Evolutionary conservation across 2,113 vertebrate species (phyloP), one percentile per base, ranked within the genome.

Genomic region (Arizona elegans): DNA sequence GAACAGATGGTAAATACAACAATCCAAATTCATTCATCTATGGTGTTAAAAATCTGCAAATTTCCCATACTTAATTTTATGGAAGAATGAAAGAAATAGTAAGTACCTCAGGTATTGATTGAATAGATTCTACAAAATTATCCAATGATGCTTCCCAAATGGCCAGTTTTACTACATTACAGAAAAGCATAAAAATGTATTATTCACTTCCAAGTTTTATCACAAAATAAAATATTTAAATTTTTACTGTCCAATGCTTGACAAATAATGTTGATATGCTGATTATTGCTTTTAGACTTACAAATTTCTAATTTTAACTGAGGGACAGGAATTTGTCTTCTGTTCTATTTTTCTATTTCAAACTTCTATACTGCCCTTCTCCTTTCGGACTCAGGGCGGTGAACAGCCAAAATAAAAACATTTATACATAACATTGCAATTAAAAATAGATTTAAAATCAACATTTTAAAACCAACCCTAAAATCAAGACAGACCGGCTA

Each of bases 91-190:
- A 94, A 93, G 23, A 85, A 92, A 50, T 91, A 92, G 7, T 91
- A 88, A 92, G 59, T 94, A 99, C 99, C 99, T 99, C 99, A 95
- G 99, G 99, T 96, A 99, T 99, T 43, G 98, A 98, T 91, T 99
- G 99, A 97, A 99, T 99, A 50, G 99, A 99, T 90, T 99, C 99
- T 90, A 99, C 98, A 96, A 99, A 99, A 94, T 98, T 98, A 97
- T 99, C 99, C 96, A 99, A 93, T n/a, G 98, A 97, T 1, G 98
- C 98, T 95, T 99, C 99, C 99, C 99, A 99, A 97, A 99, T 99
- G 29, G 99, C 99, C 97, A 99, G 97, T 96, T 99, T 99, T 92
- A 99, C 99, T 99, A 97, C 81, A 96, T 96, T 86, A 97, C 26
- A 95, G 75, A 97, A 92, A 38, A 92, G 93, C 8, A 53, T 52